Conservation (phyloP, 2,113 vertebrate species). For the Chauna torquata region DNA sequence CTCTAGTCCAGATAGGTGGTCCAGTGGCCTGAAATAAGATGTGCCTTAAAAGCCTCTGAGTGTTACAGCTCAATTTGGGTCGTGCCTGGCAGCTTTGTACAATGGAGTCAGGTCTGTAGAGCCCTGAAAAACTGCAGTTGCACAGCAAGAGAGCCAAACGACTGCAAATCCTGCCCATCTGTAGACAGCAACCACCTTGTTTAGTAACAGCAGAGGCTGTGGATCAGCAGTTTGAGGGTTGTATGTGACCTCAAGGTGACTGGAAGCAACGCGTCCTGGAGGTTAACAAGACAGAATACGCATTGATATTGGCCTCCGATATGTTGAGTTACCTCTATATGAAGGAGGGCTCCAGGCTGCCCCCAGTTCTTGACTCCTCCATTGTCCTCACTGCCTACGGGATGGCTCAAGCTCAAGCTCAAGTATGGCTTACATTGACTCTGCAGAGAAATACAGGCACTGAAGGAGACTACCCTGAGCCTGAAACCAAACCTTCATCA, state of each 20-base stretch:
- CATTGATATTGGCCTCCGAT: background rate
- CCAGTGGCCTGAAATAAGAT: background rate
- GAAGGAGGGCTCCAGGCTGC: background rate
- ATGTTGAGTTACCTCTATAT: background rate
- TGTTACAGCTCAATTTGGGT: background rate
- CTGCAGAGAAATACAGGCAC: background rate
- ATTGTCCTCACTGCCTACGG: background rate
- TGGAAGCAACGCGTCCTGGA: background rate
- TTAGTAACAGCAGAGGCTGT: background rate
- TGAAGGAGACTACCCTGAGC: background rate
- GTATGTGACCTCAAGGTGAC: background rate
- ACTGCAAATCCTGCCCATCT: background rate
- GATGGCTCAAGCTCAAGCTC: background rate
- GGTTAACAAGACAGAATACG: background rate
- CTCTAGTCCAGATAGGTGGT: background rate
- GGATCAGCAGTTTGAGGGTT: background rate
- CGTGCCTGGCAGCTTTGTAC: background rate
- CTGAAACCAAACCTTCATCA: background rate
- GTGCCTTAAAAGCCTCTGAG: background rate
- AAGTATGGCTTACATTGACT: background rate
- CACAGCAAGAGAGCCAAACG: background rate
- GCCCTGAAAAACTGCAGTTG: background rate
- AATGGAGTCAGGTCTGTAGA: background rate
- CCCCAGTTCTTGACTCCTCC: background rate
- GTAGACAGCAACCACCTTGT: background rate